Percentiles rank a stretch among this genome's conserved stretches.
Conservation (phyloP, 2,113 vertebrate species). For the rabbit (Oryctolagus cuniculus) region DNA sequence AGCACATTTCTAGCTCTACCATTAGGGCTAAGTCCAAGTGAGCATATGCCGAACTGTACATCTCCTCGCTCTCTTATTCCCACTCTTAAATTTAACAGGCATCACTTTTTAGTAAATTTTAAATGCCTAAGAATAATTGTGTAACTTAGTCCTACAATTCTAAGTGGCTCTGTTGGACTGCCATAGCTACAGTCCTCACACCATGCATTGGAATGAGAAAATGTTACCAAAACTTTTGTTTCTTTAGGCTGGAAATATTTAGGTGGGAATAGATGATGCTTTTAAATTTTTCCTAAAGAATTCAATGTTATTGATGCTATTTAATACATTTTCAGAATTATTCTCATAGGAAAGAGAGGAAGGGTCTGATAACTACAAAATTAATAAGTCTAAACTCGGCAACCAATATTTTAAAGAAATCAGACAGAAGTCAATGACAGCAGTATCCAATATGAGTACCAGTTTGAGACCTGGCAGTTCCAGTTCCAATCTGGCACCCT, state of each 20-base stretch:
- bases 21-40: too few relatives aligned
- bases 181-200: not conserved
- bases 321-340: not conserved
- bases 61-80: too few relatives aligned
- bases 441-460: too few relatives aligned
- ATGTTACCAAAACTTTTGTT: not conserved
- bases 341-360: not conserved
- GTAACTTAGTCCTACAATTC: too few relatives aligned
- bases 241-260: slow-evolving; percentile 29
- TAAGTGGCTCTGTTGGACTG: not conserved
- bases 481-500: too few relatives aligned
- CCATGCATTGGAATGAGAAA: not conserved
- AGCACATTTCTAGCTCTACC: too few relatives aligned
- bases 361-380: not conserved
- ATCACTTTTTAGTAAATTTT: too few relatives aligned
- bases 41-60: too few relatives aligned
- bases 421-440: not conserved
- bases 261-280: not conserved
- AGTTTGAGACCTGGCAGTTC: too few relatives aligned
- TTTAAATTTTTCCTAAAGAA: slow-evolving; percentile 43
- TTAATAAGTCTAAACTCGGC: not conserved
- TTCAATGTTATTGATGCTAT: not conserved
- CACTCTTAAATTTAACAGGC: too few relatives aligned
- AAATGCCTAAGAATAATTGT: too few relatives aligned
- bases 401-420: slow-evolving; percentile 18